A percentile compares a stretch with the other conserved stretches of the same genome.
These are phyloP conservation scores for Neodiprion fabricii DNA, from an alignment of 1,140 invertebrate species.

Conservation along the genomic window DNA sequence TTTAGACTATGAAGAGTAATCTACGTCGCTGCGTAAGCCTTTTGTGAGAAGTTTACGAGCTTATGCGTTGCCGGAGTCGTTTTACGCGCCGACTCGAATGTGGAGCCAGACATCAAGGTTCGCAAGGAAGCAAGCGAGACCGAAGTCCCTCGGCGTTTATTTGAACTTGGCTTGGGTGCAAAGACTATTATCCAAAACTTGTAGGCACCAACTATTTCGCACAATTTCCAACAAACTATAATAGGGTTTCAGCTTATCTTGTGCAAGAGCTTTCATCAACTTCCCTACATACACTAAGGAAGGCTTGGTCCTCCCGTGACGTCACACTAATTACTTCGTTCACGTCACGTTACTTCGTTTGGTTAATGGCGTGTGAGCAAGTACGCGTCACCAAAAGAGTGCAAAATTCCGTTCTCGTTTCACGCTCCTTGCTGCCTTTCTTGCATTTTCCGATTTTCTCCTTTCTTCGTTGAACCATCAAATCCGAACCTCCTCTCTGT, in stretches of 20 bases:
- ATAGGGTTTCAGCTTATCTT: constrained; percentile 5
- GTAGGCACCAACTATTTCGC: neutral
- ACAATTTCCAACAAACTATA: constrained; percentile 1
- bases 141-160: neutral
- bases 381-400: neutral
- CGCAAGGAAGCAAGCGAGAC: no score
- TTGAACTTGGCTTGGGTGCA: neutral
- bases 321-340: constrained; percentile 4
- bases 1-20: no score
- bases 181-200: constrained; percentile 4
- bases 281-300: neutral
- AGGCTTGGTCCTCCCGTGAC: neutral
- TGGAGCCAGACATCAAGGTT: no score
- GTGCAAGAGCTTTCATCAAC: constrained; percentile 1
- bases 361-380: neutral
- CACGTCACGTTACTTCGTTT: neutral
- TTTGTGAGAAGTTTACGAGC: no score
- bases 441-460: no score
- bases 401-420: no score
- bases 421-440: neutral
- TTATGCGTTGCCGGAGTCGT: no score
- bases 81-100: no score
- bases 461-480: neutral
- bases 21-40: no score
- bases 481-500: neutral